These are phyloP conservation scores for Drosophila kanapiae DNA, from an alignment of 1,140 invertebrate genomes.

Conservation along the genomic window DNA sequence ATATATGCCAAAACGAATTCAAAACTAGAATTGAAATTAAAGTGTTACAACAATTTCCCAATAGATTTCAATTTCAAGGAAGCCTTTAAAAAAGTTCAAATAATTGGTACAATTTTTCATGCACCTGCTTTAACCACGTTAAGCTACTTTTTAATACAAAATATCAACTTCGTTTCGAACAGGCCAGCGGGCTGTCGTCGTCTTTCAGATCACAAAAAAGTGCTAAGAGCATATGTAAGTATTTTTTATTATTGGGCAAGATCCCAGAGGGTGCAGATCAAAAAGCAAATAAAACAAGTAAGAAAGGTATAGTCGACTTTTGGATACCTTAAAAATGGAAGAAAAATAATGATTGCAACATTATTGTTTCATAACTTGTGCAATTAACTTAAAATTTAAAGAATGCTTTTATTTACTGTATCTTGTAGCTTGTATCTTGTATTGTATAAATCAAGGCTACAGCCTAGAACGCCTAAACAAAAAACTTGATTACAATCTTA, in stretches of 20 bases:
- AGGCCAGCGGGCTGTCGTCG: too few relatives aligned
- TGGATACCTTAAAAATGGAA: background rate
- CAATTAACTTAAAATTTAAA: too few relatives aligned
- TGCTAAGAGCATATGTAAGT: background rate
- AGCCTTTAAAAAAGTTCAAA: background rate
- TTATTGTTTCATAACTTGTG: too few relatives aligned
- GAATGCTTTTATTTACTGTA: too few relatives aligned
- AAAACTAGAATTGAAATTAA: too few relatives aligned
- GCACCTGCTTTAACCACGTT: background rate
- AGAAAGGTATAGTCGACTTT: background rate
- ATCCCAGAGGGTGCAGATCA: background rate
- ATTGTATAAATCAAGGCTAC: too few relatives aligned
- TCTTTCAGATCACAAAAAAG: background rate
- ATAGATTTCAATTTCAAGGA: background rate
- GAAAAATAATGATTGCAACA: too few relatives aligned
- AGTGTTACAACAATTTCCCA: too few relatives aligned
- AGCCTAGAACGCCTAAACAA: too few relatives aligned
- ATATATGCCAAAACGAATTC: too few relatives aligned
- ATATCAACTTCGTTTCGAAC: background rate
- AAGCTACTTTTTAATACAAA: background rate
- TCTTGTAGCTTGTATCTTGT: too few relatives aligned
- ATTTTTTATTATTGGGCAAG: background rate
- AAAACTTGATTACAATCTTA: too few relatives aligned
- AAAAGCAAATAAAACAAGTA: background rate
- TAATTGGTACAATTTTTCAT: background rate